phyloP scores from a whole-genome alignment of 2,888 invertebrate species.

The Hoplodrina ambigua region DNA sequence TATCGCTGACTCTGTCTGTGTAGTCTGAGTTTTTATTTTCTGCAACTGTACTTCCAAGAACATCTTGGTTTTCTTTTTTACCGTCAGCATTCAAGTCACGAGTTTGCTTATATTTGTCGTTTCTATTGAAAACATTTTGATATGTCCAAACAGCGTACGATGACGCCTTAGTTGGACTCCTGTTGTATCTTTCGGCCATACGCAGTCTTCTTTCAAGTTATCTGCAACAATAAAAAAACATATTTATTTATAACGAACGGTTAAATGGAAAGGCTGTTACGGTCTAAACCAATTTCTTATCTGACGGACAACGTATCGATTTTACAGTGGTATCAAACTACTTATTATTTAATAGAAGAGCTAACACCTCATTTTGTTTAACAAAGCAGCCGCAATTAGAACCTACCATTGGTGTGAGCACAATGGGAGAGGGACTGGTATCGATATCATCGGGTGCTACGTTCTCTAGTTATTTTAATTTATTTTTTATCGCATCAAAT shows the following conservation, averaged over 20 bases:
- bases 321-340: constrained; percentile 78
- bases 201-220: constrained; percentile 83
- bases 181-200: constrained; percentile 86
- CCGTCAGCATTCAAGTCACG: constrained; percentile 62
- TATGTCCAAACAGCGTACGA: constrained; percentile 85
- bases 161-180: constrained; percentile 86
- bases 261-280: constrained; percentile 61
- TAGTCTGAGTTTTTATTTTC: constrained; percentile 51
- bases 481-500: constrained; percentile 89
- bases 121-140: constrained; percentile 75
- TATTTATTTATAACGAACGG: constrained; percentile 58
- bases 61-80: constrained; percentile 69
- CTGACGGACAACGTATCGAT: constrained; percentile 74
- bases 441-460: constrained; percentile 86
- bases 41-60: constrained; percentile 61
- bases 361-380: constrained; percentile 90
- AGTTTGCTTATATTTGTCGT: constrained; percentile 57
- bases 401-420: constrained; percentile 82
- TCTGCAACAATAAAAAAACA: constrained; percentile 83
- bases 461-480: constrained; percentile 86
- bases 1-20: constrained; percentile 57
- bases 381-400: constrained; percentile 89
- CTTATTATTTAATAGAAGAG: constrained; percentile 89
- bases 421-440: constrained; percentile 83
- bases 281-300: constrained; percentile 73